Evolutionary conservation across 2,797 vertebrate genomes (phyloP), one percentile per base, ranked within the genome.

Genomic region (Acanthornis magna): DNA sequence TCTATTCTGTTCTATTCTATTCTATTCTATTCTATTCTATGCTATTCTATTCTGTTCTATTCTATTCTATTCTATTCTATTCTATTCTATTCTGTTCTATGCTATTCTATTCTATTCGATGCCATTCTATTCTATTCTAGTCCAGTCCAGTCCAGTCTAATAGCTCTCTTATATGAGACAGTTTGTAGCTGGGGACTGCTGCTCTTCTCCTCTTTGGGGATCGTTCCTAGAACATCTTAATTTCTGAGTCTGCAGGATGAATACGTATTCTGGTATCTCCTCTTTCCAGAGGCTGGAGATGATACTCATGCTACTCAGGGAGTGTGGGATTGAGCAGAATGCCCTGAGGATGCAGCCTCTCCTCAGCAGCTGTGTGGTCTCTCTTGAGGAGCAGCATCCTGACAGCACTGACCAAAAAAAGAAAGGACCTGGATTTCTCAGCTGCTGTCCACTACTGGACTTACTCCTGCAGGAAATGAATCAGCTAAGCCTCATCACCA

Each of bases 161-260:
- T 11, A 25, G 17, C 6, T 88, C 29, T 73, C 0, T 0, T 18
- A 9, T 4, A 5, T 1, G 6, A 48, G 19, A 66, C 19, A 60
- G 21, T 23, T 51, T 18, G 23, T 47, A 23, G 5, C 11, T 15
- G 61, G 19, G 26, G 13, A 5, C 4, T 40, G 23, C 40, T 47
- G 16, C 38, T 72, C 18, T 65, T n/a, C 45, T 53, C 4, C 15
- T 34, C 40, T 30, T 62, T 3, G 17, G 20, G 54, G 25, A 27
- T 61, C 9, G 1, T 26, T 57, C 29, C 17, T 36, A 43, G 36
- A 63, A 60, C 27, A 8, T 36, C 54, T n/a, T 38, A 1, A 2
- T n/a, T 68, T 72, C 72, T 36, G 30, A 20, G 75, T n/a, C 51
- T 9, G 18, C 48, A 57, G 55, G 17, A 42, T 2, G 10, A 45